Conservation (phyloP, 64 coral and sea anemone species). For the Acropora tenuis region DNA sequence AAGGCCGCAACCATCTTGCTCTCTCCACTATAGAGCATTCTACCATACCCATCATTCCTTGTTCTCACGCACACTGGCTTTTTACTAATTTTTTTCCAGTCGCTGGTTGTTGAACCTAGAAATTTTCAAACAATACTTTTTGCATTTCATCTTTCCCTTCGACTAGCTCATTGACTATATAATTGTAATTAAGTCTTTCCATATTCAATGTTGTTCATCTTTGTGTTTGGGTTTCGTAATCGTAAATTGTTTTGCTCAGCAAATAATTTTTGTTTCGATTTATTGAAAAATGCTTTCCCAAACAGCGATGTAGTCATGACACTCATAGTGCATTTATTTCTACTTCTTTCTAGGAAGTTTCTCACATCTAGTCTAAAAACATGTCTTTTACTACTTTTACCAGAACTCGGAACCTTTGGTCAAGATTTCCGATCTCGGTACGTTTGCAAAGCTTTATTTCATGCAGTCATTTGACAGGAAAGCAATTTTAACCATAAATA, state of each 20-base stretch:
- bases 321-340: too few relatives aligned
- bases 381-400: too few relatives aligned
- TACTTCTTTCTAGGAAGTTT: too few relatives aligned
- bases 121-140: too few relatives aligned
- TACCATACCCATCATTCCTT: constrained; percentile 26
- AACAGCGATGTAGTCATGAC: not conserved
- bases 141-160: too few relatives aligned
- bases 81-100: constrained; percentile 39
- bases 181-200: not conserved
- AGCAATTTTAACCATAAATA: too few relatives aligned
- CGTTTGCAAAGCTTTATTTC: too few relatives aligned
- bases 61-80: constrained; percentile 39
- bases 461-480: too few relatives aligned
- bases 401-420: too few relatives aligned
- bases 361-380: too few relatives aligned
- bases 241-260: not conserved
- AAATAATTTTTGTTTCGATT: not conserved
- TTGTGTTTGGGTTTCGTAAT: not conserved
- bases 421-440: too few relatives aligned
- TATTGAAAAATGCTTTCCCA: not conserved
- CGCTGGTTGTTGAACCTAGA: not conserved
- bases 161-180: not conserved
- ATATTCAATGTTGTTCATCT: not conserved
- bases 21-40: not conserved
- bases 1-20: constrained; percentile 35